Conservation (phyloP, 2,113 vertebrate species). For the Mugil cephalus region DNA sequence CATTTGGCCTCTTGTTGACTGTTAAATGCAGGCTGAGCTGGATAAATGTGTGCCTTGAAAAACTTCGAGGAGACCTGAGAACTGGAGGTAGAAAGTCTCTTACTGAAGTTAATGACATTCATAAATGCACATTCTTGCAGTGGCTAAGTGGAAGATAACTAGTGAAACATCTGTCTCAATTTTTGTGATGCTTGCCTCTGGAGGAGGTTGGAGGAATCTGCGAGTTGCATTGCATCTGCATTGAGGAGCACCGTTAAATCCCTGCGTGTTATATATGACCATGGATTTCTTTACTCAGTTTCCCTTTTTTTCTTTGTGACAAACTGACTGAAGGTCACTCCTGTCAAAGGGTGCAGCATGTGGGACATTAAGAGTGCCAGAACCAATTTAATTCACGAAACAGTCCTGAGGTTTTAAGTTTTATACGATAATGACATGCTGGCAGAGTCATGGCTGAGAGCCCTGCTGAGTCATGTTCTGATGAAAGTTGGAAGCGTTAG, state of each 20-base stretch:
- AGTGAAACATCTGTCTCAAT: constrained; percentile 44
- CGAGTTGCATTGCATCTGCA: constrained; percentile 16
- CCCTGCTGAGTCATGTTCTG: constrained; percentile 34
- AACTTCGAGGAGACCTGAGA: constrained; percentile 4
- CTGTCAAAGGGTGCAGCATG: constrained; percentile 15
- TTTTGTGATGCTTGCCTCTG: constrained; percentile 24
- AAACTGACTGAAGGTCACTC: constrained; percentile 49
- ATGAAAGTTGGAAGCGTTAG: constrained; percentile 5
- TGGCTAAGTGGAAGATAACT: constrained; percentile 25
- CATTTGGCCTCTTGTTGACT: not conserved
- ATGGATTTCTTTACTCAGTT: constrained; percentile 3
- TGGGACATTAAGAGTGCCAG: not conserved
- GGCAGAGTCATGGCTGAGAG: constrained; percentile 11
- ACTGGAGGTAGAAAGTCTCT: constrained; percentile 1
- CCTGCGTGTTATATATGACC: not conserved
- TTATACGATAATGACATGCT: constrained; percentile 24
- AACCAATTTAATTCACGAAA: constrained; percentile 14
- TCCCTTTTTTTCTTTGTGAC: constrained; percentile 32
- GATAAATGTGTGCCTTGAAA: constrained; percentile 2
- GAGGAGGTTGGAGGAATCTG: not conserved
- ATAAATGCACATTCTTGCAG: constrained; percentile 34
- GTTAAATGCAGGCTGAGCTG: constrained; percentile 9
- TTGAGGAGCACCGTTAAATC: constrained; percentile 2
- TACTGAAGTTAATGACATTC: constrained; percentile 47
- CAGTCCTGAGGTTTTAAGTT: not conserved